A percentile compares a stretch with the other conserved stretches of the same genome.
These are phyloP conservation scores for Trilocha varians DNA, from an alignment of 2,888 invertebrate species.

Conservation along the genomic window DNA sequence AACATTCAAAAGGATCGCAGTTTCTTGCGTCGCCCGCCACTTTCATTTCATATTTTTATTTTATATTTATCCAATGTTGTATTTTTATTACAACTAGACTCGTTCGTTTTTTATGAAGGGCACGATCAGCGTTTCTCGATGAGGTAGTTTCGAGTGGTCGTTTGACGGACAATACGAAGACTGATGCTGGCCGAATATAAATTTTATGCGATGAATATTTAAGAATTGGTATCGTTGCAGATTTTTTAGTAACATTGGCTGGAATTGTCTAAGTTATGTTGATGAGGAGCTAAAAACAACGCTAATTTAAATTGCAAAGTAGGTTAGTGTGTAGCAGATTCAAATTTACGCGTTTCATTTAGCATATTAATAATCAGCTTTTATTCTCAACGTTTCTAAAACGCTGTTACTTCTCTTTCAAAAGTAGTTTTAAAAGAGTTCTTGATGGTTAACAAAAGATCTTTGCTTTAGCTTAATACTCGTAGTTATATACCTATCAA, in stretches of 20 bases:
- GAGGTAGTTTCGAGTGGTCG: slow-evolving; percentile 8
- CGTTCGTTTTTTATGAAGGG: slow-evolving; percentile 45
- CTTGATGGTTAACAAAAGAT: no score
- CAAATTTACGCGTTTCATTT: no score
- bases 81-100: slow-evolving; percentile 65
- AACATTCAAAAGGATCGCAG: slow-evolving; percentile 67
- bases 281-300: no score
- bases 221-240: not conserved
- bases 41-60: slow-evolving; percentile 70
- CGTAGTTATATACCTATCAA: no score
- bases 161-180: slow-evolving; percentile 1
- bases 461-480: no score
- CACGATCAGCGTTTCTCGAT: slow-evolving; percentile 29
- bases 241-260: not conserved
- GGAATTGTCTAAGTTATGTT: not conserved
- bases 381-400: no score
- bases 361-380: no score
- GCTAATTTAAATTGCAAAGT: no score
- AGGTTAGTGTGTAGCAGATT: no score
- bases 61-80: slow-evolving; percentile 58
- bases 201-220: not conserved
- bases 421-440: no score
- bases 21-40: slow-evolving; percentile 66
- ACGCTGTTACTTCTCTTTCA: no score
- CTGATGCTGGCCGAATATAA: not conserved